Evolutionary conservation across 2,113 vertebrate species (phyloP).

Genomic region (Elgaria multicarinata): DNA sequence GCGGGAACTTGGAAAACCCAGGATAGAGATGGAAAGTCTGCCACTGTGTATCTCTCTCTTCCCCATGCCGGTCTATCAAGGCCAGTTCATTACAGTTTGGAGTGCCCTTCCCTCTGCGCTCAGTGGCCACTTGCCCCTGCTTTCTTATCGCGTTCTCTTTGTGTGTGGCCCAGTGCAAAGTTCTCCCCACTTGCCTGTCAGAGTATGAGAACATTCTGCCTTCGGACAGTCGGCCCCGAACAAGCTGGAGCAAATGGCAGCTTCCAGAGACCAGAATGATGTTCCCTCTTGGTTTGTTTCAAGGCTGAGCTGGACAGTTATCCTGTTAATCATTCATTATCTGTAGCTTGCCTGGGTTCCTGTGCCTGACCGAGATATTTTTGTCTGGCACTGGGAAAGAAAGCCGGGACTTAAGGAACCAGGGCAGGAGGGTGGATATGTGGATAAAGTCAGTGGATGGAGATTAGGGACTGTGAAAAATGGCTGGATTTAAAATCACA

Average conservation of each 20-base stretch:
- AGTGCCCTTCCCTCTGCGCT: background rate
- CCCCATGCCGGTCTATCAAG: background rate
- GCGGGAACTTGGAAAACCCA: background rate
- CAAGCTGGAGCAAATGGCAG: background rate
- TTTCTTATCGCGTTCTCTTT: background rate
- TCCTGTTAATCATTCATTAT: background rate
- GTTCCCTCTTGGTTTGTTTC: background rate
- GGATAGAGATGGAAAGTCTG: background rate
- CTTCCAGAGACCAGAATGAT: background rate
- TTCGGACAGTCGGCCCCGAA: background rate
- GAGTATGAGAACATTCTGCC: background rate
- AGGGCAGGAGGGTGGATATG: too few species aligned
- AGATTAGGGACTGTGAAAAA: background rate
- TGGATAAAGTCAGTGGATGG: background rate
- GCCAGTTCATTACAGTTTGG: background rate
- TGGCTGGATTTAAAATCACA: background rate
- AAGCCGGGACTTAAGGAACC: background rate
- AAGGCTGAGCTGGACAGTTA: background rate
- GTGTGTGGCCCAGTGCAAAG: background rate
- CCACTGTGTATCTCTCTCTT: too few species aligned
- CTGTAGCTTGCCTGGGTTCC: background rate
- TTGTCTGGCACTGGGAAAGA: background rate
- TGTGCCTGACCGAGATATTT: background rate
- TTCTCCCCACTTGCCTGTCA: background rate
- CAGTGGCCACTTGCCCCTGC: background rate